Conservation (phyloP, 2,797 vertebrate species). For the Clamator glandarius region DNA sequence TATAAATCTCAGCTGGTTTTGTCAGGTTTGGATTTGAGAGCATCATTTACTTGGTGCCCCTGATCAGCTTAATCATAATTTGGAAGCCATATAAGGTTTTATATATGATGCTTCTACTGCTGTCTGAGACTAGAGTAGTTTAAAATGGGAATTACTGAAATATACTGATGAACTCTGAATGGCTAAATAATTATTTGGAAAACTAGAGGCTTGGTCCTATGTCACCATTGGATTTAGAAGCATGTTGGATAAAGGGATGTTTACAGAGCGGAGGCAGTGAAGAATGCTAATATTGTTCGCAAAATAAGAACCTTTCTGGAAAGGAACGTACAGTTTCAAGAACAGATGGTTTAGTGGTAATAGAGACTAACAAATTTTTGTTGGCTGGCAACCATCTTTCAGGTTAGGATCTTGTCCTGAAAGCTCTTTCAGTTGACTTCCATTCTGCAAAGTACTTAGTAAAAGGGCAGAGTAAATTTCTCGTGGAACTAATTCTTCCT, state of each 20-base stretch:
- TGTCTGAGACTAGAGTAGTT: background rate
- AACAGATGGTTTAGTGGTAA: conserved; percentile 50
- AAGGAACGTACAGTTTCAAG: conserved; percentile 11
- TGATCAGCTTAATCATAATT: background rate
- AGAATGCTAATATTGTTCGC: conserved; percentile 25
- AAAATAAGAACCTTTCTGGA: conserved; percentile 37
- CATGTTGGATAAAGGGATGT: background rate
- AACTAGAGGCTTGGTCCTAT: background rate
- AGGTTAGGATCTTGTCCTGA: conserved; percentile 52
- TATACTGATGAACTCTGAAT: background rate
- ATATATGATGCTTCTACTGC: background rate
- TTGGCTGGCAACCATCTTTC: conserved; percentile 34
- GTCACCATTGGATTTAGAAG: background rate
- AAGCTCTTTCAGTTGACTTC: conserved; percentile 35
- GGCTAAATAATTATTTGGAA: background rate
- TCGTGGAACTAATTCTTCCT: background rate
- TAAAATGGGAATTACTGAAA: background rate
- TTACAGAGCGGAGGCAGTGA: background rate
- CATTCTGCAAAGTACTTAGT: background rate
- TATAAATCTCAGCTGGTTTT: background rate
- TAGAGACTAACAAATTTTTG: conserved; percentile 30
- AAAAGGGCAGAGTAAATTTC: conserved; percentile 6
- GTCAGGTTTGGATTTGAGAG: background rate
- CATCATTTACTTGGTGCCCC: background rate
- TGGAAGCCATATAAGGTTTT: background rate